Evolutionary conservation across 2,113 vertebrate species (phyloP), one percentile per base, ranked within the genome.

Genomic region (Pygoscelis adeliae): DNA sequence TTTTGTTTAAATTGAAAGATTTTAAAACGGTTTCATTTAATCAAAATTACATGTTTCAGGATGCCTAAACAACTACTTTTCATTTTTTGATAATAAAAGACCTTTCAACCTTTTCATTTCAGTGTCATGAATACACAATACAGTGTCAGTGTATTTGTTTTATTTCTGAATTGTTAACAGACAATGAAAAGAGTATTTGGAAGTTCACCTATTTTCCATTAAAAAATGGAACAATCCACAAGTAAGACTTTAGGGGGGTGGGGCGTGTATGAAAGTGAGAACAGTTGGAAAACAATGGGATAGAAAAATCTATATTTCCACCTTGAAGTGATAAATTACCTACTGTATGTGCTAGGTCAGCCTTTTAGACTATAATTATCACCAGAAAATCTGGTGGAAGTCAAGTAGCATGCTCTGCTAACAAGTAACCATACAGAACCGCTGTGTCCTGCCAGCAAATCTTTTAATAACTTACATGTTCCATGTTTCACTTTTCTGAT

Each of bases 381-480:
- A 86, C 42, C 46, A 93, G 66, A 83, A 96, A 92, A 87, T 70
- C 78, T 80, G 55, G 84, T 80, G 47, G 58, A 95, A 95, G 49
- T 65, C 61, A 77, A 85, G 66, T 29, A 85, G 40, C 29, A 34
- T 21, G 16, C 44, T 87, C 59, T 73, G 21, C 77, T 94, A 93
- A 96, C 62, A 83, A 50, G 44, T 76, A 85, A 66, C 81, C 87
- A 80, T 8, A 76, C 9, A 56, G 53, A 89, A 79, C 73, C 94
- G 47, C 83, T 91, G 66, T 63, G 80, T 85, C 81, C 65, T 82
- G 47, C 61, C 71, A 79, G 46, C 10, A 91, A 36, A 25, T 61
- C 26, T 82, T 91, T 61, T 46, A 81, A 42, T 72, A 89, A 83
- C 27, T 77, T 59, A 40, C 14, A 81, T 0, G 2, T 44, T 69